These are phyloP conservation scores for Mamestra brassicae DNA, from an alignment of 2,888 invertebrate genomes.

Conservation along the genomic window DNA sequence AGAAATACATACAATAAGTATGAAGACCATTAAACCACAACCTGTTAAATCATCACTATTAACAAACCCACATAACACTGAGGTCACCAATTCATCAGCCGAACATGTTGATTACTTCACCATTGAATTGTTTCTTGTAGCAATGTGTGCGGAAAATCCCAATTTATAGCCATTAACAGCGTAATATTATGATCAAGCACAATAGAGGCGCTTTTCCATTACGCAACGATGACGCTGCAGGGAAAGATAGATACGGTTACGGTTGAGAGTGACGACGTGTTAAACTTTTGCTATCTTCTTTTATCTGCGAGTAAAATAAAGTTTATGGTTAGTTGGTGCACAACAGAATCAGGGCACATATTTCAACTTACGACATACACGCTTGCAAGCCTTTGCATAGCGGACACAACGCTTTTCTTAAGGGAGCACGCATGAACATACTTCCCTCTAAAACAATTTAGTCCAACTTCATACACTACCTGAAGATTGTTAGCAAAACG, in stretches of 20 bases:
- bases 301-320: constrained; percentile 6
- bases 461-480: constrained; percentile 35
- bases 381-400: background rate
- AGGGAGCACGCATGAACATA: background rate
- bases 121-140: background rate
- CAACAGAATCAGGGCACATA: constrained; percentile 10
- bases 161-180: background rate
- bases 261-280: background rate
- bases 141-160: background rate
- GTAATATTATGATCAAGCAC: background rate
- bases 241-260: constrained; percentile 9
- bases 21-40: background rate
- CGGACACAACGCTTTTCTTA: background rate
- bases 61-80: background rate
- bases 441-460: constrained; percentile 41
- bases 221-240: background rate
- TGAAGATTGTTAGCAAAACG: constrained; percentile 49
- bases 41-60: background rate
- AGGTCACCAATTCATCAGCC: constrained; percentile 6
- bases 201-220: constrained; percentile 10
- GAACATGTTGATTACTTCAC: constrained; percentile 8
- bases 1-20: background rate
- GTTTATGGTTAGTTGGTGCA: background rate
- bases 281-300: constrained; percentile 6
- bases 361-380: background rate